Evolutionary conservation across 2,888 invertebrate species (phyloP), one percentile per base, ranked within the genome.

Genomic region (Gisinianus flammeolus): DNA sequence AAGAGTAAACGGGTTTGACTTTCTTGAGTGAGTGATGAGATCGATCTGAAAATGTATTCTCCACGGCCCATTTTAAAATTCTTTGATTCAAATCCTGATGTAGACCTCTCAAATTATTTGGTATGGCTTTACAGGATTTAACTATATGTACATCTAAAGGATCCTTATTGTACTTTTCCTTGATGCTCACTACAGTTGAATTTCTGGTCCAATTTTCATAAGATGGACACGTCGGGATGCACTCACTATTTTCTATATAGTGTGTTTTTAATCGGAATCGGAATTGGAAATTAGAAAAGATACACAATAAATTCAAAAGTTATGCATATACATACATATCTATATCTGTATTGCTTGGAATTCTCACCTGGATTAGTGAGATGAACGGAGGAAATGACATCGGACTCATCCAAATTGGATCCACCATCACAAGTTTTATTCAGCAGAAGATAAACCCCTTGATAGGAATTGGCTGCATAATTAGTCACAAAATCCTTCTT

Each of bases 361-460:
- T n/a, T n/a, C n/a, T n/a, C n/a, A 54, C 54, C 54, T 54, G 5
- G 4, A 54, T 3, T 54, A 19, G 4, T n/a, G 19, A 54, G n/a
- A 19, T 3, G 54, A 5, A 16, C 16, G n/a, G 54, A 54, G 6
- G 54, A 54, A 8, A 64, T 64, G 5, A 64, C 12, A 24, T 64
- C 62, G 2, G 62, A 24, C 12, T 64, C 24, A 64, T 26, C 26
- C 24, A 64, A 2, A 22, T 22, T 12, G 5, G 24, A 64, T 3
- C 24, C 26, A 8, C 62, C 28, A 16, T 64, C 62, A 64, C 62
- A 64, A 28, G 62, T 64, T 26, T 64, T 24, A 26, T 64, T 64
- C 24, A 64, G 16, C 3, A 64, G 2, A 64, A 64, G 28, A 26
- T 64, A 64, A 6, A 64, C 62, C 5, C 26, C 62, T 12, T 12